Conservation (phyloP, 2,113 vertebrate genomes). For the Odontesthes bonariensis region DNA sequence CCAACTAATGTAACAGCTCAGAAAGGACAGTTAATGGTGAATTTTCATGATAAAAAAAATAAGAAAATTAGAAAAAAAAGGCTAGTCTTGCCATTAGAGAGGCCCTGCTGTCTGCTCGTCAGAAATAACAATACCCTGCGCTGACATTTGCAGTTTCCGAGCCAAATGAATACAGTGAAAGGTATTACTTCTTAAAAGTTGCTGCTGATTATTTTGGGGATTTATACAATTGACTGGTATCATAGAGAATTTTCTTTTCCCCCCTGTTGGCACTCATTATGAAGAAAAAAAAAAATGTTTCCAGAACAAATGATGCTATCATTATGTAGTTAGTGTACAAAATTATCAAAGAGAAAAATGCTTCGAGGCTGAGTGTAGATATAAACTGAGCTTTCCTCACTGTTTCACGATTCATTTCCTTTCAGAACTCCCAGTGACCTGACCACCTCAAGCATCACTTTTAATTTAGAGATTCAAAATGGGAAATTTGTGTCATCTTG, state of each 20-base stretch:
- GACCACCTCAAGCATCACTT: slow-evolving; percentile 41
- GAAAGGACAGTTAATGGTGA: slow-evolving; percentile 73
- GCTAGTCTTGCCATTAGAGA: slow-evolving; percentile 45
- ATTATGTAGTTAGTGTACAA: slow-evolving; percentile 55
- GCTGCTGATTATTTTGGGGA: slow-evolving; percentile 25
- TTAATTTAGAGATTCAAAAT: slow-evolving; percentile 58
- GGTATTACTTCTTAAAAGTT: slow-evolving; percentile 34
- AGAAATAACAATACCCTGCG: slow-evolving; percentile 64
- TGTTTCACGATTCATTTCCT: slow-evolving; percentile 60
- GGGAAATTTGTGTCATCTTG: slow-evolving; percentile 27
- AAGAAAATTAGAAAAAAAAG: slow-evolving; percentile 50
- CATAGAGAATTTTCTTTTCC: slow-evolving; percentile 10
- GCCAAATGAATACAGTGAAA: slow-evolving; percentile 51
- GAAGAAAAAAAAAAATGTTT: slow-evolving; percentile 30
- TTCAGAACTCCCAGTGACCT: slow-evolving; percentile 60
- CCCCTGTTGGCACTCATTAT: slow-evolving; percentile 29
- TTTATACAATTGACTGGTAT: slow-evolving; percentile 29
- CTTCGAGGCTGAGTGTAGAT: slow-evolving; percentile 58
- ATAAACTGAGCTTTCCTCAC: slow-evolving; percentile 46
- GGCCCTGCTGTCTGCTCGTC: slow-evolving; percentile 63
- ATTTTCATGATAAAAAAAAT: slow-evolving; percentile 61
- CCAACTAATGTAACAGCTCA: slow-evolving; percentile 66
- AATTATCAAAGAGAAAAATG: slow-evolving; percentile 62
- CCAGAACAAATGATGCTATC: slow-evolving; percentile 70
- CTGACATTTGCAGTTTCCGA: slow-evolving; percentile 36